Base-by-base conservation (phyloP, 2,113 vertebrate genomes). In the Gadus macrocephalus region DNA sequence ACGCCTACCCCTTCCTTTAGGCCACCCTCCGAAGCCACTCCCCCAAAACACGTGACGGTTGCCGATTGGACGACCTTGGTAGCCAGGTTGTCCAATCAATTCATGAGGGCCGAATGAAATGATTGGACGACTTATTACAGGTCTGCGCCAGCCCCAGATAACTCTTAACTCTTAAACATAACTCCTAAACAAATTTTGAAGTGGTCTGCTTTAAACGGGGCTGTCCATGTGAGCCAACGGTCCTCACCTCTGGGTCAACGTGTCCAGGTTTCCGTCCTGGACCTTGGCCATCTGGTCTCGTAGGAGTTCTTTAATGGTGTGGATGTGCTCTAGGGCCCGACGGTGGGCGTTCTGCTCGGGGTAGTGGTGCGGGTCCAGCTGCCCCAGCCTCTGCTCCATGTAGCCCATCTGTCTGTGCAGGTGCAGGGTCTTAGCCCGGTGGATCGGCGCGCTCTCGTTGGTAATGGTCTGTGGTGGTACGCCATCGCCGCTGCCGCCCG, bases 401-500 rank as follows among this genome's bases (percentile, higher is more conserved):
- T 83, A 92, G 72, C 93, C 93, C 55, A 98, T 87, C 66, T 96
- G 95, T 49, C 72, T 22, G 81, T 93, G 91, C 67, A 98, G 88
- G 84, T 93, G 93, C 64, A 74, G 88, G 60, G 68, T 87, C 77
- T 93, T 93, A 72, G 84, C 78, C 0, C 64, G 88, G 62, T 85
- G 74, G 77, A 87, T 93, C 56, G 89, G 81, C 71, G n/a, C 77
- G 3, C 72, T 85, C 59, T 79, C 4, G 31, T 35, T 35, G 0
- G 0, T n/a, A 27, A 53, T 72, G 2, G 65, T 85, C 49, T 84
- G 72, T 12, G 86, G 71, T 69, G 58, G 74, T 17, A 49, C 69
- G 31, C 63, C 61, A 14, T 49, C 9, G 7, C 77, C 71, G 3
- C 62, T 69, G 22, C 14, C 72, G 5, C 85, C 88, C 42, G 8